A percentile compares a stretch with the other conserved stretches of the same genome.
Conservation (phyloP, 2,113 vertebrate genomes). For the Mandrillus leucophaeus region DNA sequence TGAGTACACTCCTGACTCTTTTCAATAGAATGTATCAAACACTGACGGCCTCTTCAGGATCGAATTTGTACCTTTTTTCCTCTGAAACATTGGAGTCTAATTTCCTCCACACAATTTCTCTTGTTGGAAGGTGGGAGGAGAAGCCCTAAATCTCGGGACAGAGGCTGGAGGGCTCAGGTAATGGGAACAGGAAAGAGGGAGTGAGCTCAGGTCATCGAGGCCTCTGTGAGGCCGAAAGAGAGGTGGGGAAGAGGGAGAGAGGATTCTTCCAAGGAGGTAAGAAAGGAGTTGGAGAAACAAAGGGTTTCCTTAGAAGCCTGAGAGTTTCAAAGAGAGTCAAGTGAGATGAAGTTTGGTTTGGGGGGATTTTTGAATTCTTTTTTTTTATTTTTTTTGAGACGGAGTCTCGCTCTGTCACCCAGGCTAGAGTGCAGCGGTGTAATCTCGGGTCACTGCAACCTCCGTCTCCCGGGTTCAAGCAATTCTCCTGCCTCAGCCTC, state of each 20-base stretch:
- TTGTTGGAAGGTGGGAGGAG: neutral
- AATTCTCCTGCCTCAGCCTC: too few species aligned
- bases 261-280: neutral
- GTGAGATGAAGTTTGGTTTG: neutral
- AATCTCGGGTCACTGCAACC: too few species aligned
- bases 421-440: too few species aligned
- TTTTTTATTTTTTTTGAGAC: too few species aligned
- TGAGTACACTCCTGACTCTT: neutral
- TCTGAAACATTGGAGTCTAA: neutral
- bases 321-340: neutral
- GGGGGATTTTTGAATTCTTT: too few species aligned
- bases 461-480: too few species aligned
- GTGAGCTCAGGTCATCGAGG: neutral
- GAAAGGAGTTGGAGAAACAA: neutral
- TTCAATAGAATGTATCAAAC: neutral
- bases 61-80: neutral
- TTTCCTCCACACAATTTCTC: neutral
- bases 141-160: neutral
- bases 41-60: neutral
- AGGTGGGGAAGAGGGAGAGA: neutral
- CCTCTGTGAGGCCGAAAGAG: neutral
- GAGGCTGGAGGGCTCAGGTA: neutral
- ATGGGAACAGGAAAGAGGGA: neutral
- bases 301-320: neutral
- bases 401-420: too few species aligned